Evolutionary conservation across 30 jellyfish, hydroid and myxozoan species (phyloP), one percentile per base, ranked within the genome.

Genomic region (Hydractinia symbiolongicarpus): DNA sequence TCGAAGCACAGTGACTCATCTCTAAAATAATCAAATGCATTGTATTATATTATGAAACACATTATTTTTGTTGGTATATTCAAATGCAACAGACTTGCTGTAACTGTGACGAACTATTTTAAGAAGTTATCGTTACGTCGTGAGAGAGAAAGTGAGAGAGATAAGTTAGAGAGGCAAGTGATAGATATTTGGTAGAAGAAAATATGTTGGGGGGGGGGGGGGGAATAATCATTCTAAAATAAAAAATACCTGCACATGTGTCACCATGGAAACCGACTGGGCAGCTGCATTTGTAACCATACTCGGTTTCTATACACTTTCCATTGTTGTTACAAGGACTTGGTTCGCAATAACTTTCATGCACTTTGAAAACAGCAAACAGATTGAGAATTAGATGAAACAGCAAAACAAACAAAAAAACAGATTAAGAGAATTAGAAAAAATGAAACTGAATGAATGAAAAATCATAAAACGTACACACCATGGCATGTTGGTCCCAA

Each of bases 321-420:
- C 94, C 97, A 9, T 88, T 87, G 56, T 90, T 90, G 10, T 76
- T 19, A 66, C 97, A 90, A 49, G 95, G 95, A 64, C 82, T 83
- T 20, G 97, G 89, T 11, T 66, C 66, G 67, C 97, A 90, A 11
- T 55, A 64, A 49, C 88, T 82, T 15, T 64, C 90, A n/a, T 79
- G 83, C 21, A 4, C 87, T 79, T 49, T n/a, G 40, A 77, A 14
- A 7, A 81, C 6, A 53, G 7, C 11, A 30, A 30, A 30, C 44
- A 30, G 4, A 50, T 50, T 19, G 53, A 21, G 53, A 11, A 49
- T 11, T 9, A 57, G 17, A 11, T 21, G 86, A 11, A 11, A 68
- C 69, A 58, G 15, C 69, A 58, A 11, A 13, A 58, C 69, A 16
- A 58, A 58, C 15, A 16, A 3, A 58, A 58, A 11, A 58, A 58